Evolutionary conservation across 2,113 vertebrate genomes (phyloP).

Genomic region (Serinus canaria): DNA sequence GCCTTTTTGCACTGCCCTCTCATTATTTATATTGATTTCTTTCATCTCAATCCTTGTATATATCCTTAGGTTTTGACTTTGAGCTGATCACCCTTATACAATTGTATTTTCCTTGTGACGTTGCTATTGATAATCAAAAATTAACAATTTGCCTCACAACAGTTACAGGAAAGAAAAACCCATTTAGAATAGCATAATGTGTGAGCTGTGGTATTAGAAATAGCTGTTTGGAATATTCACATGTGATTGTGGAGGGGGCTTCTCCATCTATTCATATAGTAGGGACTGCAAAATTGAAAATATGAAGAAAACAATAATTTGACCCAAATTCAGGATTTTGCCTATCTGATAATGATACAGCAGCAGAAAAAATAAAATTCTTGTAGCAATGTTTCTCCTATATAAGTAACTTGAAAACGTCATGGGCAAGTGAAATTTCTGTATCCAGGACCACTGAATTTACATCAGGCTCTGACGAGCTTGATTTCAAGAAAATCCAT

Average conservation of each 20-base stretch:
- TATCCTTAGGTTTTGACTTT: background rate
- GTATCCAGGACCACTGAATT: background rate
- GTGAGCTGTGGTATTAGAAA: background rate
- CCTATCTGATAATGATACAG: background rate
- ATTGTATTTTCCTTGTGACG: slow-evolving; percentile 7
- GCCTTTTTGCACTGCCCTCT: background rate
- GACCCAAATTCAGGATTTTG: background rate
- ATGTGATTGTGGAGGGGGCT: background rate
- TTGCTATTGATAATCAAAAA: background rate
- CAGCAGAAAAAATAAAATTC: background rate
- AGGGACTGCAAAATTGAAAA: background rate
- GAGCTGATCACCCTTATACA: background rate
- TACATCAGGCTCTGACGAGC: background rate
- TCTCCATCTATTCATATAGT: background rate
- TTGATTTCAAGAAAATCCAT: background rate
- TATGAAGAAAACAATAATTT: background rate
- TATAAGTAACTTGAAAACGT: background rate
- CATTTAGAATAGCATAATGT: background rate
- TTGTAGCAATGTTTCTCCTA: background rate
- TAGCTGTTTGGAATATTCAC: background rate
- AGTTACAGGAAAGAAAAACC: background rate
- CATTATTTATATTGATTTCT: slow-evolving; percentile 37
- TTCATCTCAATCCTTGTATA: slow-evolving; percentile 27
- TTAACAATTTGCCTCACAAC: slow-evolving; percentile 7
- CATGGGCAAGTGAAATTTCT: background rate